phyloP scores from a whole-genome alignment of 2,888 invertebrate genomes.

The Formica aserva region DNA sequence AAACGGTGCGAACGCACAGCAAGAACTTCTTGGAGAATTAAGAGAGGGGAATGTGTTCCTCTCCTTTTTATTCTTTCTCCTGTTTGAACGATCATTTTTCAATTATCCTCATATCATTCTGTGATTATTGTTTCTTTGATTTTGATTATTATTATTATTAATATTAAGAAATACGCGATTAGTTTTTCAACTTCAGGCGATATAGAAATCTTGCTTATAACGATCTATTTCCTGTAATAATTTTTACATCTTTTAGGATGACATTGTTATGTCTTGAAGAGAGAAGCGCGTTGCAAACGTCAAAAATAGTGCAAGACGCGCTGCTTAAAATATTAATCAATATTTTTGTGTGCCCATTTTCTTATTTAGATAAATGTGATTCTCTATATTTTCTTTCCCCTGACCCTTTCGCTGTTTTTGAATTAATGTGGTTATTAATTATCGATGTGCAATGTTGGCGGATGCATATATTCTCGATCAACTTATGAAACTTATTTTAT shows the following conservation, averaged over 20 bases:
- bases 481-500: conserved; percentile 49
- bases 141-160: conserved; percentile 1
- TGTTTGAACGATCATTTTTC: neutral
- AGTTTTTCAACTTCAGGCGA: neutral
- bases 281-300: neutral
- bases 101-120: neutral
- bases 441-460: conserved; percentile 77
- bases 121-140: conserved; percentile 8
- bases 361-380: conserved; percentile 20
- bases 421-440: conserved; percentile 83
- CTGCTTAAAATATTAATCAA: neutral
- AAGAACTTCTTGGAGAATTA: conserved; percentile 44
- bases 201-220: neutral
- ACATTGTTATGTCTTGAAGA: neutral
- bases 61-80: neutral
- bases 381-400: conserved; percentile 48
- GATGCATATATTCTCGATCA: conserved; percentile 72
- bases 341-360: neutral
- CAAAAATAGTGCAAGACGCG: neutral
- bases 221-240: neutral
- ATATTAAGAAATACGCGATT: neutral
- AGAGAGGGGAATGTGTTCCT: neutral
- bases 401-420: conserved; percentile 76
- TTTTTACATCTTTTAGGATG: neutral
- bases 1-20: conserved; percentile 38